These are phyloP conservation scores for Miltochrista miniata DNA, from an alignment of 2,888 invertebrate species.

Conservation along the genomic window DNA sequence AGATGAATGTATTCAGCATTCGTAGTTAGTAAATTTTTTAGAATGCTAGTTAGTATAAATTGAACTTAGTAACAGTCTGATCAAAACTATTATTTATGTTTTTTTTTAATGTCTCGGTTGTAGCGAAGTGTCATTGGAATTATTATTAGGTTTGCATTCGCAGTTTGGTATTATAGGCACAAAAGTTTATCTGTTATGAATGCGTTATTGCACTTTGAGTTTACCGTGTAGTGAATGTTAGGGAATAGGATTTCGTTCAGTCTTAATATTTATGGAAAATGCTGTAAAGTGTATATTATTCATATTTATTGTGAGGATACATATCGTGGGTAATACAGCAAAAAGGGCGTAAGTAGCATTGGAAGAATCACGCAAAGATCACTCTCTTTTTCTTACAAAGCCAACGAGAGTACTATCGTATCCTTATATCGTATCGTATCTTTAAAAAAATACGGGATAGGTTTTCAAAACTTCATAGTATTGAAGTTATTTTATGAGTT, in stretches of 20 bases:
- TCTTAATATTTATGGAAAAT: slow-evolving; percentile 14
- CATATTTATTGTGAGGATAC: slow-evolving; percentile 1
- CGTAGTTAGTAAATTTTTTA: slow-evolving; percentile 82
- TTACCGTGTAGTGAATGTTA: slow-evolving; percentile 31
- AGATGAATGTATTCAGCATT: slow-evolving; percentile 75
- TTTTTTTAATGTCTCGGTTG: slow-evolving; percentile 16
- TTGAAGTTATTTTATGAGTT: no score
- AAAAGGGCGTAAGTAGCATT: background rate
- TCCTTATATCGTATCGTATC: no score
- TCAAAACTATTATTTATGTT: slow-evolving; percentile 41
- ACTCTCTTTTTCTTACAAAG: no score
- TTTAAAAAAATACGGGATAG: no score
- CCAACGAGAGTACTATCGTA: no score
- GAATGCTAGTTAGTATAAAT: slow-evolving; percentile 83
- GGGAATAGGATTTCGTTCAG: slow-evolving; percentile 33
- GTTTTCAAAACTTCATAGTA: no score
- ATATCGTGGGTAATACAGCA: background rate
- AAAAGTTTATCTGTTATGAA: slow-evolving; percentile 49
- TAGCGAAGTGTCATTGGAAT: slow-evolving; percentile 29
- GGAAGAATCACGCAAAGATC: no score
- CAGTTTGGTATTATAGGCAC: slow-evolving; percentile 39
- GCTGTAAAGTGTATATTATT: slow-evolving; percentile 7
- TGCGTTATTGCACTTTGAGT: slow-evolving; percentile 70
- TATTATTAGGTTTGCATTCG: slow-evolving; percentile 41
- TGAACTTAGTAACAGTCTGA: slow-evolving; percentile 60